Evolutionary conservation across 2,888 invertebrate genomes (phyloP), one percentile per base, ranked within the genome.

Genomic region (Leptopilina syphax): DNA sequence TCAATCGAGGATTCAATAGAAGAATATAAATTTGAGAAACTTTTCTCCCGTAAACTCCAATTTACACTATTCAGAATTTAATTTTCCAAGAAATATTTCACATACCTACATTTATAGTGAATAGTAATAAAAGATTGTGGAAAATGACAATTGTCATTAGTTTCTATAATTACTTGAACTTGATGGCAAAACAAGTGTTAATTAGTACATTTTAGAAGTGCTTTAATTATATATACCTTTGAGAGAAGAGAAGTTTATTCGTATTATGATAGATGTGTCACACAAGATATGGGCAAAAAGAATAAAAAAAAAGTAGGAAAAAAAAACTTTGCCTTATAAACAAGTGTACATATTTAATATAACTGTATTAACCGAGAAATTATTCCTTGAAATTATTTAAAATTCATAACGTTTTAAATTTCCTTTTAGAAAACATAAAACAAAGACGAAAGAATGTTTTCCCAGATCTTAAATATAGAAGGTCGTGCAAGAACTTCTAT

Each of bases 161-260:
- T 34, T n/a, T 57, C 54, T 57, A n/a, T 73, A 57, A 57, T 73
- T 57, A 13, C 8, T 8, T 54, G n/a, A 12, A 34, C 1, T n/a
- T 73, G 73, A 54, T 57, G n/a, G 13, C 50, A 73, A 73, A 73
- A 57, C 57, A 73, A 73, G 41, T 73, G 73, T 34, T 57, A 73
- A 73, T 73, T 57, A 57, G 73, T 57, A 18, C 57, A 57, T 27
- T 34, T 54, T n/a, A 5, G 13, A 50, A 50, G 50, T 50, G 10
- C 5, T 7, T 8, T 44, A 44, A 44, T 44, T 0, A 7, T 9
- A 7, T 9, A 24, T 18, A 13, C 41, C 34, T 34, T 12, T 54
- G 44, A 57, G n/a, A 57, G 54, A 34, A 34, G 34, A 34, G 34
- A 34, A 34, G 34, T 13, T 57, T n/a, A 34, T 34, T 54, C 10